A percentile compares a stretch with the other conserved stretches of the same genome.
phyloP scores from a whole-genome alignment of 2,797 vertebrate genomes.

The Halcyon badia region DNA sequence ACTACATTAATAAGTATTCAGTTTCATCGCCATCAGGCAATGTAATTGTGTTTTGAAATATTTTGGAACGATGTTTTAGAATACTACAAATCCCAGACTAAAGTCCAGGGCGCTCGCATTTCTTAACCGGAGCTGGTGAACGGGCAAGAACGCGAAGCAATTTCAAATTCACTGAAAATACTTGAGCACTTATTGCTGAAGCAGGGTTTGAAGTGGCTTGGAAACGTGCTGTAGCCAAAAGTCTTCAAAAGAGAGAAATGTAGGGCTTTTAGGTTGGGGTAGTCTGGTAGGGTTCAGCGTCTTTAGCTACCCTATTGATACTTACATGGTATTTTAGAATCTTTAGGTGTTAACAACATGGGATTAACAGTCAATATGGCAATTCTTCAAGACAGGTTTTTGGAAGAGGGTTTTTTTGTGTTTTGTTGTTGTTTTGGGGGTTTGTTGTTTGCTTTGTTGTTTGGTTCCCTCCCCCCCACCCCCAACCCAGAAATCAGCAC shows the following conservation, averaged over 20 bases:
- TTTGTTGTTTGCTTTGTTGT: neutral
- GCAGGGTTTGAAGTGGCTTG: neutral
- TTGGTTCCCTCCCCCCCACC: too few relatives aligned
- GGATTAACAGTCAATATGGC: neutral
- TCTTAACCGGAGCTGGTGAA: neutral
- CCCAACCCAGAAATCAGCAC: neutral
- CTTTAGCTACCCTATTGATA: neutral
- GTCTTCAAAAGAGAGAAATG: neutral
- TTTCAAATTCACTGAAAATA: neutral
- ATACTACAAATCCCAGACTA: neutral
- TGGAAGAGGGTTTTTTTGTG: neutral
- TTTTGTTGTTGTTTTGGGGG: neutral
- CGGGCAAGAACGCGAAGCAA: neutral
- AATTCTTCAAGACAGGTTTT: neutral
- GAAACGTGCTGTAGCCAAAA: neutral
- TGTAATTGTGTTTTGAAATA: neutral
- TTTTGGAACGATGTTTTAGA: neutral
- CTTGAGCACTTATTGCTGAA: neutral
- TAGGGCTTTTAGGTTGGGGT: neutral
- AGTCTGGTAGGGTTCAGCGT: neutral
- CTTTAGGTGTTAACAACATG: neutral
- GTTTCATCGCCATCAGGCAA: neutral
- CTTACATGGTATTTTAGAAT: neutral
- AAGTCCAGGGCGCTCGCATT: accelerated
- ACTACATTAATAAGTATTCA: neutral